Evolutionary conservation across 2,888 invertebrate species (phyloP), one percentile per base, ranked within the genome.

Genomic region (Chironomus tentans): DNA sequence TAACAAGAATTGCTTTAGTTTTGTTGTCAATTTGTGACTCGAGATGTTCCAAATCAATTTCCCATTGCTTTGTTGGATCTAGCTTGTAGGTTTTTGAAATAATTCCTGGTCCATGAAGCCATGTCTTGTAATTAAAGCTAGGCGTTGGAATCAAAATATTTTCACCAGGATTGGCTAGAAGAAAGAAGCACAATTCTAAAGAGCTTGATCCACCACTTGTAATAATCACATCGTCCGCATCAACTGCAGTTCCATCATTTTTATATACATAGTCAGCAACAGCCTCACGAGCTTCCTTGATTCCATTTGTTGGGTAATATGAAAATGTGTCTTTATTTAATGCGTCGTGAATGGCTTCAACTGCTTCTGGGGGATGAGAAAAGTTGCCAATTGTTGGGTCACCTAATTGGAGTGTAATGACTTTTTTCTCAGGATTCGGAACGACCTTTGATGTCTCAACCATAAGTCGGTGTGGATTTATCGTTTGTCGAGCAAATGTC

Each of bases 141-240:
- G 98, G 98, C 77, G 92, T 87, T 2, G 98, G 98, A 68, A 97
- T 90, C 46, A 98, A 85, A 79, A 99, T 92, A 83, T 98, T 98
- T 82, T 97, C 93, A 18, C 95, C 97, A 6, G 91, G 88, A 81
- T 94, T 91, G 3, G 95, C 96, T 77, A 99, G 82, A 0, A 90
- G 95, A 12, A 93, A 89, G 79, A 99, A 94, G 82, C 94, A 94
- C 79, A 98, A 86, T 81, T 99, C 98, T 79, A 99, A 85, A 0
- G 98, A 94, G 79, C 95, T 93, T 0, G 98, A 98, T 82, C 97
- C 97, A 38, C 99, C 99, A 81, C 95, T 95, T 83, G 96, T 95
- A 76, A 99, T 86, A 76, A 98, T 88, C 10, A 99, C 91, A 83
- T 99, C 96, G 85, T 89, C 88, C 0, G 85, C 75, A 61, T 85